These are phyloP conservation scores for Drosophila guanche DNA, from an alignment of 1,140 invertebrate species.

Conservation along the genomic window DNA sequence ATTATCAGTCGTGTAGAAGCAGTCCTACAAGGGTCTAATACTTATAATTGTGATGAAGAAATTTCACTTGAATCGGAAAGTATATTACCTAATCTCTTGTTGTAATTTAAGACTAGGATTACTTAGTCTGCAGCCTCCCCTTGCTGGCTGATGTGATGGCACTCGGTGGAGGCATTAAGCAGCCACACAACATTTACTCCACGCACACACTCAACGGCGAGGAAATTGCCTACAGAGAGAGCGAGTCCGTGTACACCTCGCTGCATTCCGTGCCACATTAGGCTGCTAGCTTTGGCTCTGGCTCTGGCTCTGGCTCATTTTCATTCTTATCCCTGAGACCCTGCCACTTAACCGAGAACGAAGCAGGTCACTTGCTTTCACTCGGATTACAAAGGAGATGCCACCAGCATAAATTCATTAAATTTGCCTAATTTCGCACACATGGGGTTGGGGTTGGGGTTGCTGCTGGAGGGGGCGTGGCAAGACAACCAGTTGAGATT, in stretches of 20 bases:
- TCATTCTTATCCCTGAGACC: conserved; percentile 16
- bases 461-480: neutral
- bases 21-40: neutral
- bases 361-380: conserved; percentile 74
- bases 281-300: neutral
- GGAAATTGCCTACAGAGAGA: conserved; percentile 50
- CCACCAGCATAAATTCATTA: conserved; percentile 82
- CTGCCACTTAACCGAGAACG: conserved; percentile 64
- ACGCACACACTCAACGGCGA: conserved; percentile 43
- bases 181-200: conserved; percentile 37
- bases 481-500: conserved; percentile 80
- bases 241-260: conserved; percentile 42
- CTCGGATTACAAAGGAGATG: conserved; percentile 76
- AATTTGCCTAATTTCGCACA: conserved; percentile 79
- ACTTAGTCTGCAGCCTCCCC: conserved; percentile 5
- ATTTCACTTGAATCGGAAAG: neutral
- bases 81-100: conserved; percentile 5
- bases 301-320: conserved; percentile 34
- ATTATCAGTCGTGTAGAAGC: neutral
- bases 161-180: conserved; percentile 40
- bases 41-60: conserved; percentile 8
- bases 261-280: conserved; percentile 40
- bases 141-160: conserved; percentile 5
- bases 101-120: conserved; percentile 31
- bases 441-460: conserved; percentile 29